Evolutionary conservation across 2,113 vertebrate genomes (phyloP), one percentile per base, ranked within the genome.

Genomic region (Hippocampus zosterae): DNA sequence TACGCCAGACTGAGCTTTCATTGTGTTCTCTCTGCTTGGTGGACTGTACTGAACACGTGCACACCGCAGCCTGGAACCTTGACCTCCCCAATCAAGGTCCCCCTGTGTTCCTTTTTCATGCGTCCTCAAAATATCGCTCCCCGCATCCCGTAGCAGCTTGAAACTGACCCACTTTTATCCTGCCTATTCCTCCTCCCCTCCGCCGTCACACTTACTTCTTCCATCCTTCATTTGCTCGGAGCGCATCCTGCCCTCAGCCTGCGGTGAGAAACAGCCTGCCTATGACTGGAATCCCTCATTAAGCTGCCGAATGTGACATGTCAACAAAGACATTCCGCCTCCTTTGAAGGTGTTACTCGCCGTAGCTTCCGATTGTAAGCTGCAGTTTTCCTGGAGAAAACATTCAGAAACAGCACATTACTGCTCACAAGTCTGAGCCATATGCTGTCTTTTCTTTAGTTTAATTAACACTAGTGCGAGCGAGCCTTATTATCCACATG

Each of bases 271-370:
- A 71, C 75, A 37, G 46, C 59, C 68, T 44, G 70, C 64, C 67
- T 72, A 73, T 65, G 80, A 84, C 79, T 74, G 77, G 77, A 88
- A 77, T 84, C 80, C 56, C 71, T 83, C 77, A 82, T 83, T 81
- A 72, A 27, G 12, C 67, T 46, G 73, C 53, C 16, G 56, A 82
- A 81, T 53, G 78, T 75, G 81, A 85, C 76, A 78, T 82, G 83
- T 84, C 79, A 81, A 81, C 78, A 80, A 75, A 81, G 80, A 76
- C 81, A 2, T 23, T 21, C 41, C 42, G 6, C 8, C 33, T 62
- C 41, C 29, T 1, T 41, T 64, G 16, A 67, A 77, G 67, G 69
- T 73, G 53, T 2, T 6, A 70, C 70, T 65, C 44, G 46, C 33
- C 53, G 69, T 44, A 33, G 55, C 44, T 72, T 8, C 12, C 53